phyloP scores from a whole-genome alignment of 2,113 vertebrate species.

The Mormyrus iriodes region DNA sequence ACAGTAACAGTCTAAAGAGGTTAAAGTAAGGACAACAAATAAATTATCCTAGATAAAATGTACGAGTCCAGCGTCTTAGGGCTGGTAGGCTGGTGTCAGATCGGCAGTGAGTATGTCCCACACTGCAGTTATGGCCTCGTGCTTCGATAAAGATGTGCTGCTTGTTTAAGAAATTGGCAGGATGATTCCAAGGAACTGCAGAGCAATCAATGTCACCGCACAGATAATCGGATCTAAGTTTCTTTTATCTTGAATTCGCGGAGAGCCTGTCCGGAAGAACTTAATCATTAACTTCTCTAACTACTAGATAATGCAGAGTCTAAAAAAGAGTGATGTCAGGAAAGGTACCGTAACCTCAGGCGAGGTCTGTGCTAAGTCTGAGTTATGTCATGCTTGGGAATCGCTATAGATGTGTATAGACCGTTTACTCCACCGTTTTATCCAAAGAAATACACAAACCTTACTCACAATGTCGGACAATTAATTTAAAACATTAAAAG shows the following conservation, averaged over 20 bases:
- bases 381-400: background rate
- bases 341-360: background rate
- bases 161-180: background rate
- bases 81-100: background rate
- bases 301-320: background rate
- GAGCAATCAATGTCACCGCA: background rate
- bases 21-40: background rate
- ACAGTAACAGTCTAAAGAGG: background rate
- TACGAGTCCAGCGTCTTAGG: background rate
- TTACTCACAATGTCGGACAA: background rate
- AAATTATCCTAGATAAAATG: background rate
- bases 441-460: background rate
- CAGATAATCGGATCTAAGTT: background rate
- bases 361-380: background rate
- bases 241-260: too few relatives aligned
- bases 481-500: background rate
- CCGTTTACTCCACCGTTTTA: background rate
- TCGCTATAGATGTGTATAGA: background rate
- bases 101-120: background rate
- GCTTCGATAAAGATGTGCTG: background rate
- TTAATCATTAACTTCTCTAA: slow-evolving; percentile 13
- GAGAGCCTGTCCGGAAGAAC: background rate
- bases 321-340: background rate
- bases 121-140: background rate
- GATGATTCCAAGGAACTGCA: background rate